Percentiles rank a stretch among this genome's conserved stretches.
Conservation (phyloP, 2,888 invertebrate genomes). For the Lathronympha strigana region DNA sequence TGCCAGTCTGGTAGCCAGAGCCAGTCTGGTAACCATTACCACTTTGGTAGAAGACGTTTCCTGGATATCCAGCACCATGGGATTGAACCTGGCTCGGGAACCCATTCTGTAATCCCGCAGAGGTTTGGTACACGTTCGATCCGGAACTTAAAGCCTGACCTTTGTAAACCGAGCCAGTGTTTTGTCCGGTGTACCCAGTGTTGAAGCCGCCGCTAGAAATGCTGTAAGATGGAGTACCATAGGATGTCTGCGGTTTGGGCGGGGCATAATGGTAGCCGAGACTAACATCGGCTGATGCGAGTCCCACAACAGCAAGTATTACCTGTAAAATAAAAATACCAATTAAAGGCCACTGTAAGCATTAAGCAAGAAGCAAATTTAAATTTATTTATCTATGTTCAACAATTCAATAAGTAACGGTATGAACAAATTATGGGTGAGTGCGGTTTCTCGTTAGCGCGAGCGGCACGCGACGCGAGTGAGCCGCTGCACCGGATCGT, state of each 20-base stretch:
- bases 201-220: constrained; percentile 47
- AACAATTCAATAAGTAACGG: not conserved
- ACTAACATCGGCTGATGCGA: constrained; percentile 66
- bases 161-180: constrained; percentile 25
- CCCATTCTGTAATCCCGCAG: constrained; percentile 34
- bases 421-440: not conserved
- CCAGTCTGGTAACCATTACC: constrained; percentile 19
- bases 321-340: constrained; percentile 60
- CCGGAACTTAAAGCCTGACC: constrained; percentile 27
- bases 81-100: constrained; percentile 22
- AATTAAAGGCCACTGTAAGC: not conserved
- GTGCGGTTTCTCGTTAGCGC: constrained; percentile 21
- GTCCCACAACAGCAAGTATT: constrained; percentile 58
- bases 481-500: constrained; percentile 29
- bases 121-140: constrained; percentile 32
- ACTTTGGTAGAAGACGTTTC: constrained; percentile 4
- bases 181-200: constrained; percentile 42
- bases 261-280: constrained; percentile 69
- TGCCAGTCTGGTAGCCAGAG: constrained; percentile 9
- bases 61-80: constrained; percentile 13
- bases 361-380: not conserved
- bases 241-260: constrained; percentile 69
- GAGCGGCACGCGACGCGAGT: constrained; percentile 30
- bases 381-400: not conserved
- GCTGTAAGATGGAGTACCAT: constrained; percentile 64